These are phyloP conservation scores for Yponomeuta evonymella DNA, from an alignment of 2,888 invertebrate genomes.

Conservation along the genomic window DNA sequence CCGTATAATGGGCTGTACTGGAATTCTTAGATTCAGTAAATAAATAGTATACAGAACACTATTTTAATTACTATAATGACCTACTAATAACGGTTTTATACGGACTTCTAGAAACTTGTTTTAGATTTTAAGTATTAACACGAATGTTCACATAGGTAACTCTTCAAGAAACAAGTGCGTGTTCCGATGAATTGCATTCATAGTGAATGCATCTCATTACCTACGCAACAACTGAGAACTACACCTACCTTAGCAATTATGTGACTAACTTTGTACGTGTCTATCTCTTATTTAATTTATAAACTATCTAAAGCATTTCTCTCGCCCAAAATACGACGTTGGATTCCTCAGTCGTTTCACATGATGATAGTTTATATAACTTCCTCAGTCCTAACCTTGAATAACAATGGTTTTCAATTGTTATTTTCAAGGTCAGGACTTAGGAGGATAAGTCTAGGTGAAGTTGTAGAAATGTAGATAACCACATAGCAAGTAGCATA, in stretches of 20 bases:
- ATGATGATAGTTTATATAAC: background rate
- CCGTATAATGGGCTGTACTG: background rate
- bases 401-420: no score
- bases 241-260: background rate
- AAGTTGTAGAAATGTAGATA: slow-evolving; percentile 70
- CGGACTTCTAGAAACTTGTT: background rate
- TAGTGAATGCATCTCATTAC: background rate
- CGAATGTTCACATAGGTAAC: background rate
- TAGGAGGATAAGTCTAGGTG: background rate
- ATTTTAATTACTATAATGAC: background rate
- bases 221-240: no score
- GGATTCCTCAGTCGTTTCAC: background rate
- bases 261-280: background rate
- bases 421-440: background rate
- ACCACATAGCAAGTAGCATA: slow-evolving; percentile 41
- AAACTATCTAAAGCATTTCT: background rate
- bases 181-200: background rate
- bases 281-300: background rate
- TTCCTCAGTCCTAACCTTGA: no score
- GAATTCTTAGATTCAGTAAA: background rate
- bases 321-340: background rate
- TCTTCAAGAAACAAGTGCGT: background rate
- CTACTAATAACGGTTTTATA: slow-evolving; percentile 2
- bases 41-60: background rate
- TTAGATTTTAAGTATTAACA: background rate